phyloP scores from a whole-genome alignment of 92 coral and sea anemone species.

The Bergia puertoricense region DNA sequence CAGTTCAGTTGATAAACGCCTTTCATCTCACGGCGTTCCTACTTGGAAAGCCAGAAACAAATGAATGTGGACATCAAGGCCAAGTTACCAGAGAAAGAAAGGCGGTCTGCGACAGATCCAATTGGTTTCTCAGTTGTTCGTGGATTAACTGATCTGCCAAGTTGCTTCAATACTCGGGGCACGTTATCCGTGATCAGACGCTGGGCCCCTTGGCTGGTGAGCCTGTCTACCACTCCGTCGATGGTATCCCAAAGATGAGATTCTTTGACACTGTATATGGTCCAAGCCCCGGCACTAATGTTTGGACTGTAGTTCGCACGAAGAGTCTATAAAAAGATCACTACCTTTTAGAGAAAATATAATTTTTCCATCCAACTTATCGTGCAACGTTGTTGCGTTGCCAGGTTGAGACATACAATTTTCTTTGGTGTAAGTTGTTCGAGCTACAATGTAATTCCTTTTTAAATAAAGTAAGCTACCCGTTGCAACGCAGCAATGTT shows the following conservation, averaged over 20 bases:
- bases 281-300: constrained; percentile 91
- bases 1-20: no score
- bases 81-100: not conserved
- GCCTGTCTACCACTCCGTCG: constrained; percentile 65
- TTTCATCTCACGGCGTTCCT: not conserved
- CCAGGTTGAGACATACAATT: no score
- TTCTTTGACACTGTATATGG: constrained; percentile 67
- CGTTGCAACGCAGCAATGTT: no score
- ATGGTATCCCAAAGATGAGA: constrained; percentile 42
- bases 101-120: not conserved
- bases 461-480: no score
- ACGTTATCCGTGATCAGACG: constrained; percentile 84
- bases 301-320: constrained; percentile 63
- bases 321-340: constrained; percentile 44
- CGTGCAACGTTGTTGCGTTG: no score
- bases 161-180: constrained; percentile 67
- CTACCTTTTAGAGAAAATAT: no score
- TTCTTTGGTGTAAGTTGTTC: no score
- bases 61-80: not conserved
- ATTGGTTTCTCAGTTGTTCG: constrained; percentile 17
- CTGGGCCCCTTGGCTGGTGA: constrained; percentile 71
- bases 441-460: no score
- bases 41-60: not conserved
- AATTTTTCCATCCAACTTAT: no score
- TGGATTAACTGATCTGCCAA: constrained; percentile 51